Conservation (phyloP, 2,888 invertebrate genomes). For the Eupithecia exiguata region DNA sequence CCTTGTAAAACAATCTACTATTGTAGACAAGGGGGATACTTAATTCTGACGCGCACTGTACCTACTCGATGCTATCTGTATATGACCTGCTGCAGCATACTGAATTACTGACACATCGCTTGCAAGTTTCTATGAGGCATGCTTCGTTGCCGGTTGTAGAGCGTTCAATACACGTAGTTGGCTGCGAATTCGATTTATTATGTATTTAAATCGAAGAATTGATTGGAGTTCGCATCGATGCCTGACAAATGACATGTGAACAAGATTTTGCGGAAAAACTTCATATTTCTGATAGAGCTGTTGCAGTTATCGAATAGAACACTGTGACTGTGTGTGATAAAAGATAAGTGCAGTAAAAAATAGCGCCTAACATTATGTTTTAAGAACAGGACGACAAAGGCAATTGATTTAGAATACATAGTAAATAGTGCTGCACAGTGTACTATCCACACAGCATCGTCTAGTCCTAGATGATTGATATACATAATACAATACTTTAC, state of each 20-base stretch:
- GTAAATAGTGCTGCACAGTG: too few species aligned
- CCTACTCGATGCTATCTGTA: too few species aligned
- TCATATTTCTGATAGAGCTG: background rate
- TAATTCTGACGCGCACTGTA: too few species aligned
- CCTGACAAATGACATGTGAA: background rate
- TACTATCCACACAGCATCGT: too few species aligned
- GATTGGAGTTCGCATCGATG: slow-evolving; percentile 18
- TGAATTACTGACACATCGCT: background rate
- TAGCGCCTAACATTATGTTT: background rate
- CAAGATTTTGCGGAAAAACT: background rate
- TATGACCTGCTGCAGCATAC: background rate
- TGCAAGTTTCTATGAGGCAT: background rate
- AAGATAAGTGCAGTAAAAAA: background rate
- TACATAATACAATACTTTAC: too few species aligned
- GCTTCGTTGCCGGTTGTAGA: slow-evolving; percentile 29
- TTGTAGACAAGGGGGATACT: too few species aligned
- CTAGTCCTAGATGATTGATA: too few species aligned
- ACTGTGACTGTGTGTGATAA: background rate
- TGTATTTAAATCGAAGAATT: slow-evolving; percentile 33
- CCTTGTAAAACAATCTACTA: too few species aligned
- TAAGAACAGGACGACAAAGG: background rate
- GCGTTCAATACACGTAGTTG: slow-evolving; percentile 32
- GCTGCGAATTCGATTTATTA: slow-evolving; percentile 32
- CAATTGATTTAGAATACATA: slow-evolving; percentile 9
- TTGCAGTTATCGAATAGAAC: background rate